Evolutionary conservation across 2,888 invertebrate species (phyloP), one percentile per base, ranked within the genome.

Genomic region (Alcis repandata): DNA sequence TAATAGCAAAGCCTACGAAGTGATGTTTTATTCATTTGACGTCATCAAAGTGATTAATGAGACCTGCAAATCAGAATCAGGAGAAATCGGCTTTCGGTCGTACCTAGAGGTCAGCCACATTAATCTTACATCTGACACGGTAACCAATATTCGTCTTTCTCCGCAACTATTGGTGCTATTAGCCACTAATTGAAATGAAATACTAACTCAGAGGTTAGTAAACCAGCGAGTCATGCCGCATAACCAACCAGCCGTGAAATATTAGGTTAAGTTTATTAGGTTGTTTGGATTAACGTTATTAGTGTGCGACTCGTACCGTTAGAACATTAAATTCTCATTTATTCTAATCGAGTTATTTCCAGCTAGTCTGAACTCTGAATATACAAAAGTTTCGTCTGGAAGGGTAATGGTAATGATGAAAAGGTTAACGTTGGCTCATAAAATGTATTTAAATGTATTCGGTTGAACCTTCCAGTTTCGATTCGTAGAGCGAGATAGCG

Each of bases 1-100:
- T 74, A 68, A 62, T 51, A 46, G 61, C 62, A 67, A 68, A 72
- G 59, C 68, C 62, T 64, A 66, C 67, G 49, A 69, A 63, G 67
- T 68, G 68, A 77, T 75, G 73, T 77, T 76, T 78, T 75, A 78
- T 82, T 78, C 72, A 80, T 80, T 76, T 79, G 75, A 77, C 77
- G 75, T 78, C 76, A 80, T 80, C 77, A 78, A 53, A 48, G 64
- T 82, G 82, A 85, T 84, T 80, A 79, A 85, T 83, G 77, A 67
- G 68, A 65, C 56, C 69, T 70, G 75, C 72, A 60, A 79, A 80
- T 72, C 72, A 75, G 61, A 79, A 80, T 72, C 72, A 75, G 73
- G 79, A 80, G 87, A 86, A 85, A 86, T 72, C 63, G 56, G 60
- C 61, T 62, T 74, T 71, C 69, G 70, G 79, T 17, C 48, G 51